These are phyloP conservation scores for Brachionichthys hirsutus DNA, from an alignment of 2,113 vertebrate species.

Conservation along the genomic window DNA sequence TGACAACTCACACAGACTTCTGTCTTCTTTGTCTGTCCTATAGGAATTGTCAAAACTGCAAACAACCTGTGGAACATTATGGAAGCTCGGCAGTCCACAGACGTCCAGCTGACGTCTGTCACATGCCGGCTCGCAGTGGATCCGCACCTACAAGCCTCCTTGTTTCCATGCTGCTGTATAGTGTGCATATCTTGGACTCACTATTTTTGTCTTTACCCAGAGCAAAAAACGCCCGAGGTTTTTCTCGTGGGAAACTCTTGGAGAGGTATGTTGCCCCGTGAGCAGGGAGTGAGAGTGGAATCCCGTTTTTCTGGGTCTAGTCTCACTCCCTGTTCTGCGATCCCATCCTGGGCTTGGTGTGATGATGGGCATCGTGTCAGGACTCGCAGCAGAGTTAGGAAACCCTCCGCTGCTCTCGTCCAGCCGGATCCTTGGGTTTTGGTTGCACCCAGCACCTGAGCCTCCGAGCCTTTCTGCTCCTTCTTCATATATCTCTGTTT, in stretches of 20 bases:
- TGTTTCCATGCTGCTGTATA: conserved; percentile 2
- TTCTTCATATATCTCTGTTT: neutral
- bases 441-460: conserved; percentile 16
- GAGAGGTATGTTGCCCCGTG: conserved; percentile 69
- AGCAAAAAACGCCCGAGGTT: conserved; percentile 68
- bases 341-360: conserved; percentile 44
- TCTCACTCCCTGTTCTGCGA: conserved; percentile 55
- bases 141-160: conserved; percentile 3
- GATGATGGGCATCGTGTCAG: conserved; percentile 52
- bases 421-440: conserved; percentile 54
- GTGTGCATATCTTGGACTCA: conserved; percentile 1
- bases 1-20: too few relatives aligned
- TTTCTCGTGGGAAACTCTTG: conserved; percentile 78
- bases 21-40: too few relatives aligned
- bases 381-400: conserved; percentile 59
- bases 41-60: too few relatives aligned
- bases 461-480: neutral
- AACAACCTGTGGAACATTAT: too few relatives aligned
- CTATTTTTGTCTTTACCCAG: conserved; percentile 10
- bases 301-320: conserved; percentile 75
- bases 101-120: conserved; percentile 44
- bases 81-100: too few relatives aligned
- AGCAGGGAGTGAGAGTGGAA: conserved; percentile 68
- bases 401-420: conserved; percentile 53
- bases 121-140: too few relatives aligned